phyloP scores from a whole-genome alignment of 1,140 invertebrate genomes.

The Drosophila mayri region DNA sequence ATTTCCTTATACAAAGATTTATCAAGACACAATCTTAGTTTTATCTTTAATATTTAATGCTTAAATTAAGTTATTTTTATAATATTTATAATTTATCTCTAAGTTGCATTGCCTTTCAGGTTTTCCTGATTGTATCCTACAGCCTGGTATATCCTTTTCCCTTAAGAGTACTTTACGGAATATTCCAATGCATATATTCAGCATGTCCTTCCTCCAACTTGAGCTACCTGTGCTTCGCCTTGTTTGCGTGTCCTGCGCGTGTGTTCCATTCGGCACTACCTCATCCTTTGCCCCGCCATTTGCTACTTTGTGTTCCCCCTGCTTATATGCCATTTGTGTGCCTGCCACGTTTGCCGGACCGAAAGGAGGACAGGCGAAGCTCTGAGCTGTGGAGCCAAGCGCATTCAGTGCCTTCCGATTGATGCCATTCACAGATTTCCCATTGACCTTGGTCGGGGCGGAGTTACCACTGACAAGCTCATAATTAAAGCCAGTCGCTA shows the following conservation, averaged over 20 bases:
- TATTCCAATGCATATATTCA: constrained; percentile 27
- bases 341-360: constrained; percentile 58
- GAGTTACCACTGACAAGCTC: constrained; percentile 34
- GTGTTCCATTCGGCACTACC: constrained; percentile 15
- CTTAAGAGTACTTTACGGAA: neutral
- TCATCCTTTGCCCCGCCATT: too few species aligned
- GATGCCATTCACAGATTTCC: constrained; percentile 56
- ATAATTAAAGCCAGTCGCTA: constrained; percentile 59
- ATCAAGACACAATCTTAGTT: neutral
- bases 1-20: neutral
- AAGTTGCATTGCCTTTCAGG: neutral
- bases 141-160: neutral
- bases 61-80: neutral
- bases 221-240: constrained; percentile 10
- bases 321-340: constrained; percentile 67
- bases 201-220: constrained; percentile 1
- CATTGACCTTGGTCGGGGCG: constrained; percentile 40
- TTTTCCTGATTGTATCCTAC: neutral
- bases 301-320: constrained; percentile 2
- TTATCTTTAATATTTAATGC: too few species aligned
- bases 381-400: neutral
- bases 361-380: neutral
- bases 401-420: constrained; percentile 39
- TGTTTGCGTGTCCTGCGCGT: constrained; percentile 23
- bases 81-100: neutral